Percentiles rank a stretch among this genome's conserved stretches.
Evolutionary conservation across 2,888 invertebrate species (phyloP).

Genomic region (Myathropa florea): DNA sequence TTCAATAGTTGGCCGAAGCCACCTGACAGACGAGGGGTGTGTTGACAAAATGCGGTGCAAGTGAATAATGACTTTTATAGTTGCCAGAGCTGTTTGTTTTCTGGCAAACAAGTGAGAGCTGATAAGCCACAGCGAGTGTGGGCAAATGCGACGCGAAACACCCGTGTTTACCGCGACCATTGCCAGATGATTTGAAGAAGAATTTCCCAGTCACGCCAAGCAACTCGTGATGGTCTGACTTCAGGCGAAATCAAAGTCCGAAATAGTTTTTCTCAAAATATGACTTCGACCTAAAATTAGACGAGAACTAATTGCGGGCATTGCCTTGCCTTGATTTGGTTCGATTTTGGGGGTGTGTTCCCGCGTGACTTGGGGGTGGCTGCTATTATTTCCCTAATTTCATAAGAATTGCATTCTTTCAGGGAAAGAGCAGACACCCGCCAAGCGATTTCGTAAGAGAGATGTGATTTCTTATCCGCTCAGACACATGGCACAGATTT

Average conservation of each 20-base stretch:
- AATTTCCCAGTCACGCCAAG: background rate
- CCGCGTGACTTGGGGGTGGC: background rate
- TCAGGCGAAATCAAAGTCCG: background rate
- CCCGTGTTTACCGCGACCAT: slow-evolving; percentile 4
- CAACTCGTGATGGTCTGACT: slow-evolving; percentile 22
- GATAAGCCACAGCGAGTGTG: background rate
- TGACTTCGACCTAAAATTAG: slow-evolving; percentile 10
- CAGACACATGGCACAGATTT: background rate
- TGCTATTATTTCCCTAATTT: background rate
- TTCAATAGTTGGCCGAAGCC: background rate
- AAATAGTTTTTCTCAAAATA: background rate
- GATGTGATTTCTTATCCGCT: background rate
- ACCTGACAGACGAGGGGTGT: background rate
- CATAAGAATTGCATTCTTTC: slow-evolving; percentile 4
- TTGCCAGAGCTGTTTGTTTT: background rate
- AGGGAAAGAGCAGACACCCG: background rate
- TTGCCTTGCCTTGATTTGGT: background rate
- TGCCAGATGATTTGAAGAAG: background rate
- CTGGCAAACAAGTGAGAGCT: background rate
- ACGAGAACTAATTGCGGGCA: background rate
- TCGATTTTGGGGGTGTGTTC: slow-evolving; percentile 21
- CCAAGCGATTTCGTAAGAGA: background rate
- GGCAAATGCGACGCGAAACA: background rate
- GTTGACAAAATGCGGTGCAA: background rate
- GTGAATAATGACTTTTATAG: background rate